A percentile compares a stretch with the other conserved stretches of the same genome.
These are phyloP conservation scores for Trichoplusia ni DNA, from an alignment of 1,140 invertebrate species.

Conservation along the genomic window DNA sequence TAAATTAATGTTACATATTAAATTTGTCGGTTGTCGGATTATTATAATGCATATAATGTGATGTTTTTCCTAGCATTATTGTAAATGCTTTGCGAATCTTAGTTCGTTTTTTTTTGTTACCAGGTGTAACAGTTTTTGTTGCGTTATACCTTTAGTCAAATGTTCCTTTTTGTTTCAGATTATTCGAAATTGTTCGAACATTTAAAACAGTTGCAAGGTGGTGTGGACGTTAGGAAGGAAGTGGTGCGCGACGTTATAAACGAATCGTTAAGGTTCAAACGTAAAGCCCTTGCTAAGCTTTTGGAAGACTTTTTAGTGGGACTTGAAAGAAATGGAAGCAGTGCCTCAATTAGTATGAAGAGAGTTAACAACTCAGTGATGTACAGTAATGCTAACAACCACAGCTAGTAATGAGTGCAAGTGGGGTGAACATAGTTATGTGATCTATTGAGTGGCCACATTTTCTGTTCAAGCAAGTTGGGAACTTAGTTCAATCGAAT, in stretches of 20 bases:
- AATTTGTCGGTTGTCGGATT: too few relatives aligned
- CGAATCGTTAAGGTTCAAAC: slow-evolving; percentile 88
- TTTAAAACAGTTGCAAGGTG: slow-evolving; percentile 84
- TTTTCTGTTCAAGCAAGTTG: slow-evolving; percentile 2
- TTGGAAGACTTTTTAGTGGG: slow-evolving; percentile 79
- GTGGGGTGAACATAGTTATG: background rate
- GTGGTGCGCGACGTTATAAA: slow-evolving; percentile 86
- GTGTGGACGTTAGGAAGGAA: slow-evolving; percentile 82
- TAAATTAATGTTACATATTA: too few relatives aligned
- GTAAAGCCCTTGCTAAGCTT: slow-evolving; percentile 83
- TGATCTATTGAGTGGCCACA: slow-evolving; percentile 14
- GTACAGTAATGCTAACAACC: slow-evolving; percentile 16
- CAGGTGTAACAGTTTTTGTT: too few relatives aligned
- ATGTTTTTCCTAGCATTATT: too few relatives aligned
- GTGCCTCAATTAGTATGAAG: slow-evolving; percentile 66
- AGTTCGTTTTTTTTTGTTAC: too few relatives aligned
- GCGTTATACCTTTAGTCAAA: background rate
- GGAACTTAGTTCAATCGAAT: slow-evolving; percentile 3
- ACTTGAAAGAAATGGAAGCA: slow-evolving; percentile 78
- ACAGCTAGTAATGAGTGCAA: slow-evolving; percentile 13
- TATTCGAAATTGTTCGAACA: slow-evolving; percentile 84
- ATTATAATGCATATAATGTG: too few relatives aligned
- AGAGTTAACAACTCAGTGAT: slow-evolving; percentile 58
- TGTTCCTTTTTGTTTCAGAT: slow-evolving; percentile 81
- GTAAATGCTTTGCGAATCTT: too few relatives aligned